Evolutionary conservation across 2,888 invertebrate genomes (phyloP), one percentile per base, ranked within the genome.

Genomic region (Latheticus oryzae): DNA sequence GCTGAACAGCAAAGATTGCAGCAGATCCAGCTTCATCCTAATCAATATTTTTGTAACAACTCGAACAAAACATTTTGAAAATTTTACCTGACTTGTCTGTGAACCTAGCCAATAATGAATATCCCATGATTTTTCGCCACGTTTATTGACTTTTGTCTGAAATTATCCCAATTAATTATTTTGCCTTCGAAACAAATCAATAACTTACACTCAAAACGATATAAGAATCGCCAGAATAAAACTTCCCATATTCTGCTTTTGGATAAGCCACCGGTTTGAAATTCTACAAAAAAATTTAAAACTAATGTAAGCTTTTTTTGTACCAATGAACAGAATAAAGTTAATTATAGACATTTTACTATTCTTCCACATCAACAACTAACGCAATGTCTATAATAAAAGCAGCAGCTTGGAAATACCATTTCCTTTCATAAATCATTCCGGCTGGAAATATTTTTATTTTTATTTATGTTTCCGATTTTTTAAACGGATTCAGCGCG

Each of bases 71-170:
- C n/a, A n/a, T n/a, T n/a, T n/a, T n/a, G n/a, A n/a, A n/a, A n/a
- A n/a, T n/a, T n/a, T 71, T 73, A 85, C 85, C 78, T 88, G 88
- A 0, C 87, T 84, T 0, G 91, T 90, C 70, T 91, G 84, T 28
- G 85, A 85, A 21, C 94, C 95, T 28, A 95, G 83, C 94, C 95
- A 95, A 79, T 90, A 95, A 78, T 93, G 91, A 40, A 93, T 86
- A 73, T 95, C 90, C 89, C 92, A 93, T 13, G 84, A 81, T 5
- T 88, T 78, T n/a, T 82, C 80, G 66, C 85, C 86, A 54, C 82
- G 82, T 69, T 84, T 85, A 43, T 87, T 68, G 3, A 71, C 80
- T 72, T 85, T 86, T 1, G 91, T 91, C 91, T 92, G 76, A 28
- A 80, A 79, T 62, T 47, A 35, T 58, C 23, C 13, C 35, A n/a